Evolutionary conservation across 2,113 vertebrate genomes (phyloP).

Genomic region (Marmota monax): DNA sequence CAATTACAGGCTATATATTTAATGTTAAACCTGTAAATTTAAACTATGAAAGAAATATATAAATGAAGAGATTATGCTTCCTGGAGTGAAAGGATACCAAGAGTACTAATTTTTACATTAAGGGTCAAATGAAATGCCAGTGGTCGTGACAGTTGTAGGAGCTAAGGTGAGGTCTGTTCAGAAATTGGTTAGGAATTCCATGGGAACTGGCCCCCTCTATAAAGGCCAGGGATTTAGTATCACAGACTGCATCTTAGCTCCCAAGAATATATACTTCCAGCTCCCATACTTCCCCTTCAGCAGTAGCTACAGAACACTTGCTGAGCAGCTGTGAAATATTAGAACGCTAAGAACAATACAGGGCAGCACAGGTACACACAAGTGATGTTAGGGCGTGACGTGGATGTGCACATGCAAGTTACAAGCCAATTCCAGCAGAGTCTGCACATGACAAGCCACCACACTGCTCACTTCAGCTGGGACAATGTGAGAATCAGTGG

Average conservation of each 20-base stretch:
- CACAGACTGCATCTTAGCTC: background rate
- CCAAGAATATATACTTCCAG: background rate
- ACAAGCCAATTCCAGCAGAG: constrained; percentile 80
- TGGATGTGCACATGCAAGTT: constrained; percentile 46
- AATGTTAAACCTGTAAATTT: background rate
- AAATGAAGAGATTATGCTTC: background rate
- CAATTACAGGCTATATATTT: background rate
- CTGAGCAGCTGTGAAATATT: constrained; percentile 34
- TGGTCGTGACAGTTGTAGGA: background rate
- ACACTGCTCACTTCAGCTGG: constrained; percentile 71
- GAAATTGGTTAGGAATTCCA: background rate
- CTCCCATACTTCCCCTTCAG: background rate
- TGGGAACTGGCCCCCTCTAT: background rate
- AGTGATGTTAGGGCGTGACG: constrained; percentile 74
- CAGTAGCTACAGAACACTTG: constrained; percentile 30
- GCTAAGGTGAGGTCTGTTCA: background rate
- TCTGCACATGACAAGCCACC: constrained; percentile 72
- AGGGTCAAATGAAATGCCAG: background rate
- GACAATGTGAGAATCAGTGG: background rate
- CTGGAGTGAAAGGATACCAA: background rate
- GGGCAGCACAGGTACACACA: constrained; percentile 81
- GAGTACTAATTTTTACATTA: background rate
- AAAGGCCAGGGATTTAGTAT: background rate
- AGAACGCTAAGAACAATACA: constrained; percentile 82
- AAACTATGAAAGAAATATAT: background rate